These are phyloP conservation scores for Polypedilum vanderplanki DNA, from an alignment of 1,140 invertebrate genomes.

Conservation along the genomic window DNA sequence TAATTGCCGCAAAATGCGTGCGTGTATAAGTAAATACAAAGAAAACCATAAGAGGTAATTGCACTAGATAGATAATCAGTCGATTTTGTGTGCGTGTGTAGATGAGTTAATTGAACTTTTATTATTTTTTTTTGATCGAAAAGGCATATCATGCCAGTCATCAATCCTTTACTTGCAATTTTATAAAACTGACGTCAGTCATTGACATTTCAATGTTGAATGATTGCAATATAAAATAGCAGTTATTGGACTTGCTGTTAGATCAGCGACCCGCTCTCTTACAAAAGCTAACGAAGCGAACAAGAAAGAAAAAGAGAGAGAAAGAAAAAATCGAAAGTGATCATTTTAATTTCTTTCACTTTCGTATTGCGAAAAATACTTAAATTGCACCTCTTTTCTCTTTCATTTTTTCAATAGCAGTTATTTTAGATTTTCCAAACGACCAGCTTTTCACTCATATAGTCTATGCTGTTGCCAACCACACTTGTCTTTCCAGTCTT, in stretches of 20 bases:
- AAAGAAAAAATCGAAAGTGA: conserved; percentile 24
- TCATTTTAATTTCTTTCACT: conserved; percentile 28
- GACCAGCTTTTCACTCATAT: background rate
- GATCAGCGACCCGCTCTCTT: background rate
- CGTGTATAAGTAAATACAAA: background rate
- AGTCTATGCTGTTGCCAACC: background rate
- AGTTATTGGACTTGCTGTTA: conserved; percentile 18
- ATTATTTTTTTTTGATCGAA: background rate
- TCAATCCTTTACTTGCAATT: background rate
- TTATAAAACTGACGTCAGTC: conserved; percentile 1
- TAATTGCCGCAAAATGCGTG: background rate
- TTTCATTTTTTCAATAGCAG: conserved; percentile 15
- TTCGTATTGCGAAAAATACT: conserved; percentile 1
- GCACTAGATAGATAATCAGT: conserved; percentile 1
- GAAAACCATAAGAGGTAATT: conserved; percentile 15
- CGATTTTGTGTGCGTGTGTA: background rate
- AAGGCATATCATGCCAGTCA: background rate
- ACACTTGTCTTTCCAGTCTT: conserved; percentile 17
- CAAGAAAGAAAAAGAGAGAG: background rate
- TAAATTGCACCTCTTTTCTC: conserved; percentile 20
- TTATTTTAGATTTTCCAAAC: conserved; percentile 4
- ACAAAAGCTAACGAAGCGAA: background rate
- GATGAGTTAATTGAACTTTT: background rate
- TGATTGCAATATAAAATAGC: background rate
- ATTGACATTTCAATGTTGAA: conserved; percentile 19